Base-by-base conservation (phyloP, 2,888 invertebrate species). In the Abrostola tripartita region DNA sequence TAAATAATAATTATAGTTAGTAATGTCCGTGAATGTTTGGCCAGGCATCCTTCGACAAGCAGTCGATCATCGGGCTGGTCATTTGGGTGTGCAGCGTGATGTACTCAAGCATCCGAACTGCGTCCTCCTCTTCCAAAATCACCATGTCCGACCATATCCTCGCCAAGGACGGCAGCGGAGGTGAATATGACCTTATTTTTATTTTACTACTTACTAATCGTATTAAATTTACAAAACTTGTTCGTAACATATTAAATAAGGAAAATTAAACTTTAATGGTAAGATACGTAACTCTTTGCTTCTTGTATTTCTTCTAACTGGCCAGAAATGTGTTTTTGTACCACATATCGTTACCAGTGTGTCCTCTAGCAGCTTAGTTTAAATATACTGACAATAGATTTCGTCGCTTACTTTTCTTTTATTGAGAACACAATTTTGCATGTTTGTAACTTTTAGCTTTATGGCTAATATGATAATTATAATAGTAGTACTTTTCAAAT, bases 21-120 rank as follows among this genome's bases (percentile, higher is more conserved):
- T 61, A 53, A 41, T 6, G 11, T 41, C n/a, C 5, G 12, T 52
- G 4, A 49, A 38, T 61, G n/a, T 7, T 61, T 56, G 36, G 59
- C 7, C 89, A 94, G 94, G 79, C 90, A 42, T 96, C 96, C 36
- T 97, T 98, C 89, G 98, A 98, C 90, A 97, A 97, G 80, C 97
- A 98, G 87, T 98, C 98, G 79, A 97, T 99, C 76, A 97, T 99
- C 81, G 98, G 99, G 52, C 95, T 99, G 77, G 90, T 97, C 53
- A 97, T 99, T 83, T 99, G 99, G 98, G 97, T 98, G 91, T 96
- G 97, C 84, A 99, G 99, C 90, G 98, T 99, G 58, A 95, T 99
- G 60, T 99, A 99, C 93, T 99, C 99, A 11, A 98, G 98, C 79
- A 96, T 99, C 68, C 97, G 99, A 51, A 98, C 99, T n/a, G 98